These are phyloP conservation scores for Loris lydekkerianus DNA, from an alignment of 2,797 vertebrate genomes.

Conservation along the genomic window DNA sequence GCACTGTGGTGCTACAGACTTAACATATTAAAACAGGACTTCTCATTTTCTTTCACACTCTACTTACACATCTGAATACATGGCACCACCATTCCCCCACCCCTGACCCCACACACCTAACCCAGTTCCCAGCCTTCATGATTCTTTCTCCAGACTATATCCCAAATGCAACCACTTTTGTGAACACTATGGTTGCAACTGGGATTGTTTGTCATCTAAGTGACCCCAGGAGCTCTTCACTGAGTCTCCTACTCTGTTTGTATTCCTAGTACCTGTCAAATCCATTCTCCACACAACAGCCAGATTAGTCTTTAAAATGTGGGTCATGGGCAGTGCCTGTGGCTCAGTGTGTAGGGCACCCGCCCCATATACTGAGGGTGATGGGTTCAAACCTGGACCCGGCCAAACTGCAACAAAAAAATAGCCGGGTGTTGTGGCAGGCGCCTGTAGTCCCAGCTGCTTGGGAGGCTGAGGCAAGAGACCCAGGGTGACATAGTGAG, in stretches of 20 bases:
- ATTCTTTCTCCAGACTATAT: neutral
- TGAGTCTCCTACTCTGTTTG: neutral
- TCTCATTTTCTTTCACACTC: neutral
- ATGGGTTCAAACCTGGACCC: no score
- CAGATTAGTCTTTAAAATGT: conserved; percentile 11
- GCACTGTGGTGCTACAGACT: neutral
- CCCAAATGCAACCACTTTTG: neutral
- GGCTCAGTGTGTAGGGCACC: no score
- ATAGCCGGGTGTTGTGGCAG: no score
- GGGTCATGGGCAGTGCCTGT: neutral
- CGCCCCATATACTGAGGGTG: no score
- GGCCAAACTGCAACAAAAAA: no score
- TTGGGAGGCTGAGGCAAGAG: neutral
- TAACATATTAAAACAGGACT: neutral
- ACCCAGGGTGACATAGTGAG: neutral
- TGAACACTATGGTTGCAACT: neutral
- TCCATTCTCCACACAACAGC: neutral
- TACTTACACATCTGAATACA: neutral
- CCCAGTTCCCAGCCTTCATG: neutral
- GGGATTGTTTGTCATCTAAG: neutral
- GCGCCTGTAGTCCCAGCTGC: neutral
- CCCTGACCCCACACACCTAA: neutral
- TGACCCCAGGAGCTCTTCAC: neutral
- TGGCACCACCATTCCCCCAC: neutral
- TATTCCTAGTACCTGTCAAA: neutral